Conservation (phyloP, 2,113 vertebrate species). For the Halcyon senegalensis region DNA sequence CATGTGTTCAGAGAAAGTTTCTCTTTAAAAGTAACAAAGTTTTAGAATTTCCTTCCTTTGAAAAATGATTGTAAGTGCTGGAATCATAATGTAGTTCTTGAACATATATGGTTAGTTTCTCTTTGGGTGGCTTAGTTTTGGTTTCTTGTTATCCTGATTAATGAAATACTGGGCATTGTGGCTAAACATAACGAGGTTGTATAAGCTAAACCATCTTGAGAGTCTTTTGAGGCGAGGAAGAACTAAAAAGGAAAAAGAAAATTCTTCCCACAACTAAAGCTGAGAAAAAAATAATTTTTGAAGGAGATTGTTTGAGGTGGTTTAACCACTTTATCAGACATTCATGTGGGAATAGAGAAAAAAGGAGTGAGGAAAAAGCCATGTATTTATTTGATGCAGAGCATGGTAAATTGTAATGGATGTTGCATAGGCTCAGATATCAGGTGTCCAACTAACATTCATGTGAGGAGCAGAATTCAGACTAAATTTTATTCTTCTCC, state of each 20-base stretch:
- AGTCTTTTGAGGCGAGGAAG: not conserved
- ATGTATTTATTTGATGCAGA: constrained; percentile 22
- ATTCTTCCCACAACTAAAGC: constrained; percentile 2
- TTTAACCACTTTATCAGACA: constrained; percentile 31
- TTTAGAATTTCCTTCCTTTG: not conserved
- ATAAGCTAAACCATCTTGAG: not conserved
- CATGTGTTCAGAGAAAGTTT: not conserved
- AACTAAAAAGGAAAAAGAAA: not conserved
- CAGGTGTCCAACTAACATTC: constrained; percentile 42
- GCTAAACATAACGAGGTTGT: not conserved
- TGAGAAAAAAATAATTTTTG: not conserved
- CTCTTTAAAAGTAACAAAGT: not conserved
- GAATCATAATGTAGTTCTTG: not conserved
- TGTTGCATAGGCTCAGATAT: constrained; percentile 29
- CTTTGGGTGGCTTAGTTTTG: not conserved
- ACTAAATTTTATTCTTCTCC: constrained; percentile 26
- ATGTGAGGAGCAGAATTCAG: constrained; percentile 41
- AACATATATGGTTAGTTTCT: not conserved
- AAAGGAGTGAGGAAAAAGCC: not conserved
- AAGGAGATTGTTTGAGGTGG: constrained; percentile 16
- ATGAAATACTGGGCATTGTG: not conserved
- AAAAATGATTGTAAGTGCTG: not conserved
- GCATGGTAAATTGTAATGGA: constrained; percentile 29
- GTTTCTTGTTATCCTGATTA: not conserved
- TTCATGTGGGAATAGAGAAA: not conserved